phyloP scores from a whole-genome alignment of 2,797 vertebrate genomes.

The Anguilla megastoma region DNA sequence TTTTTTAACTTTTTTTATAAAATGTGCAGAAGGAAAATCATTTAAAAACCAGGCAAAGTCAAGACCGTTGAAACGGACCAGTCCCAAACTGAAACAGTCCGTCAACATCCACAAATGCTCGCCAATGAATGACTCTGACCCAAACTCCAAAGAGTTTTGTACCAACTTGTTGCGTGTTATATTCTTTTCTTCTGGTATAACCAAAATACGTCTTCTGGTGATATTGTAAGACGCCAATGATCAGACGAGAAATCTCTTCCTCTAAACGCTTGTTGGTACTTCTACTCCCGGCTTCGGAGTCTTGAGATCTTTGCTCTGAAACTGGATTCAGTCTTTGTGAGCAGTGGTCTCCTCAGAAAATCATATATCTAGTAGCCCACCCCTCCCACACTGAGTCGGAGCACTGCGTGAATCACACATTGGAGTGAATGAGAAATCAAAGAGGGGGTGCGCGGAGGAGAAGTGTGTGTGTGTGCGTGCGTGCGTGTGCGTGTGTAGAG shows the following conservation, averaged over 20 bases:
- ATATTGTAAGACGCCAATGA: slow-evolving; percentile 52
- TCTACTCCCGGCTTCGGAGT: slow-evolving; percentile 86
- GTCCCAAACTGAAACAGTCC: slow-evolving; percentile 70
- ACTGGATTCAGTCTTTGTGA: slow-evolving; percentile 76
- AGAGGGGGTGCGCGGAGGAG: slow-evolving; percentile 62
- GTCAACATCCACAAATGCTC: slow-evolving; percentile 78
- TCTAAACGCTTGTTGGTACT: slow-evolving; percentile 72
- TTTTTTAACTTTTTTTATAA: background rate
- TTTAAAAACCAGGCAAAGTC: slow-evolving; percentile 31
- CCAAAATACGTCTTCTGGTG: slow-evolving; percentile 55
- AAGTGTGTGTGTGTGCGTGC: slow-evolving; percentile 46
- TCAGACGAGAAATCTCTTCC: slow-evolving; percentile 60
- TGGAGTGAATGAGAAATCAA: slow-evolving; percentile 74
- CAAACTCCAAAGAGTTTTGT: slow-evolving; percentile 87
- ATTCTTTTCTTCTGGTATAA: slow-evolving; percentile 65
- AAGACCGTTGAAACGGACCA: slow-evolving; percentile 62
- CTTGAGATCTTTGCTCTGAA: slow-evolving; percentile 78
- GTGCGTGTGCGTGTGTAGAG: slow-evolving; percentile 39
- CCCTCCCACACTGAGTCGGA: slow-evolving; percentile 64
- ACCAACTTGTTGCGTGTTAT: slow-evolving; percentile 75
- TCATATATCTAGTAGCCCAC: slow-evolving; percentile 72
- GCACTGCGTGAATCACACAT: slow-evolving; percentile 75
- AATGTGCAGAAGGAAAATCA: slow-evolving; percentile 19
- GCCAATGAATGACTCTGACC: slow-evolving; percentile 73
- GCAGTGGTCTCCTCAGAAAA: slow-evolving; percentile 66